phyloP scores from a whole-genome alignment of 2,888 invertebrate genomes.

The Hydraecia micacea region DNA sequence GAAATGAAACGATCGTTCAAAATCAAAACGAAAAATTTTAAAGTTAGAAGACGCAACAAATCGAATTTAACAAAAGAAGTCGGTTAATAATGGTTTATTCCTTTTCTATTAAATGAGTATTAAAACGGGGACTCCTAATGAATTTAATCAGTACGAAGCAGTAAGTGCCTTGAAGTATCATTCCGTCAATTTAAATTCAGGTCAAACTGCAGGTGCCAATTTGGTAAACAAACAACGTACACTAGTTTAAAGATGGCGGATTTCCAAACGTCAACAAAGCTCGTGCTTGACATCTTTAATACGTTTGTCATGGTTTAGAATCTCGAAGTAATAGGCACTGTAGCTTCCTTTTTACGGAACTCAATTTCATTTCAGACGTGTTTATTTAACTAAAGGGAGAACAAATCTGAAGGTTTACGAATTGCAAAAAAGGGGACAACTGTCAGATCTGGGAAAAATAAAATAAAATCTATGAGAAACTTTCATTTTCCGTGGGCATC shows the following conservation, averaged over 20 bases:
- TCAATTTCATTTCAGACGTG: conserved; percentile 69
- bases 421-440: neutral
- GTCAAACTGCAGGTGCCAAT: conserved; percentile 41
- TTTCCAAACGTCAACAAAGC: conserved; percentile 59
- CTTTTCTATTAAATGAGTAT: conserved; percentile 11
- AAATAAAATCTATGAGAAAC: neutral
- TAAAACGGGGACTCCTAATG: conserved; percentile 21
- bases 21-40: neutral
- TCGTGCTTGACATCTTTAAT: conserved; percentile 69
- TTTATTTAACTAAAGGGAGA: conserved; percentile 50
- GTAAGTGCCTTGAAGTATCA: conserved; percentile 28
- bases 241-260: conserved; percentile 63
- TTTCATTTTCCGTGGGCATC: neutral
- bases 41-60: neutral
- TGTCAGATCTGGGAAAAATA: neutral
- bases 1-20: neutral
- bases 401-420: conserved; percentile 20
- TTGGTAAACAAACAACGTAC: conserved; percentile 63
- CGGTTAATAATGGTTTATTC: conserved; percentile 15
- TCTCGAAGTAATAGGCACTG: conserved; percentile 58
- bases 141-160: conserved; percentile 53
- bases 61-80: neutral
- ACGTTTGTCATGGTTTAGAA: conserved; percentile 64
- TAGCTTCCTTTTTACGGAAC: conserved; percentile 63
- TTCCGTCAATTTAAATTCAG: conserved; percentile 57